A percentile compares a stretch with the other conserved stretches of the same genome.
Conservation (phyloP, 2,797 vertebrate species). For the Oceanodroma leucorhoa region DNA sequence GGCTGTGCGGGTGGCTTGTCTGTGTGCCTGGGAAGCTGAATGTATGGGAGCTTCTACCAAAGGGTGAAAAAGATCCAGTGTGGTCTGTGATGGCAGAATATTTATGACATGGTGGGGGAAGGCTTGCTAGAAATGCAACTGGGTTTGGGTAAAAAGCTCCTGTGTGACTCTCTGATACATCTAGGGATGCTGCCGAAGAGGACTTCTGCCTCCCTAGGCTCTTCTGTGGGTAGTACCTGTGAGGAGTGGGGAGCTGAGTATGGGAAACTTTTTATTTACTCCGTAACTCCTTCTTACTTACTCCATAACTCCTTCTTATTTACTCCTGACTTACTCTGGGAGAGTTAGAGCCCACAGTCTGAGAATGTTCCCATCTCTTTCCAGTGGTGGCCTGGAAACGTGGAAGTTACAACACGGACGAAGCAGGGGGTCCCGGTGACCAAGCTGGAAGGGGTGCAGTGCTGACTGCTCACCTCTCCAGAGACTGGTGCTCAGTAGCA, state of each 20-base stretch:
- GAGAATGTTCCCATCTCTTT: fast-evolving
- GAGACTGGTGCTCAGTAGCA: background rate
- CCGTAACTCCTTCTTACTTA: background rate
- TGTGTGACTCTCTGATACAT: background rate
- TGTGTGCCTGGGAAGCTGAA: background rate
- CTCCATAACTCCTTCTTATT: background rate
- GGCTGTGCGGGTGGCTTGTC: fast-evolving
- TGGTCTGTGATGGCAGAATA: background rate
- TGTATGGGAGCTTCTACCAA: background rate
- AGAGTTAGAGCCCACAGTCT: background rate
- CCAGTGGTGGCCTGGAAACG: background rate
- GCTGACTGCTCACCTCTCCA: fast-evolving
- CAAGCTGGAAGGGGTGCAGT: background rate
- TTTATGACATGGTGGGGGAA: background rate
- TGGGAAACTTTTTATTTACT: background rate
- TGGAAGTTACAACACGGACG: background rate
- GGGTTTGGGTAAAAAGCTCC: background rate
- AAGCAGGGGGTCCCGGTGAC: background rate
- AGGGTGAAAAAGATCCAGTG: background rate
- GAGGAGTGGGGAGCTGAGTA: background rate
- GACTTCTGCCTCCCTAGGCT: background rate
- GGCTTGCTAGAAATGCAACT: background rate
- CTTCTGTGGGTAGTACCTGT: background rate
- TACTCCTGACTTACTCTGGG: background rate
- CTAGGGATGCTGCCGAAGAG: background rate